These are phyloP conservation scores for Phalacrocorax brasilianus DNA, from an alignment of 2,113 vertebrate species.

Conservation along the genomic window DNA sequence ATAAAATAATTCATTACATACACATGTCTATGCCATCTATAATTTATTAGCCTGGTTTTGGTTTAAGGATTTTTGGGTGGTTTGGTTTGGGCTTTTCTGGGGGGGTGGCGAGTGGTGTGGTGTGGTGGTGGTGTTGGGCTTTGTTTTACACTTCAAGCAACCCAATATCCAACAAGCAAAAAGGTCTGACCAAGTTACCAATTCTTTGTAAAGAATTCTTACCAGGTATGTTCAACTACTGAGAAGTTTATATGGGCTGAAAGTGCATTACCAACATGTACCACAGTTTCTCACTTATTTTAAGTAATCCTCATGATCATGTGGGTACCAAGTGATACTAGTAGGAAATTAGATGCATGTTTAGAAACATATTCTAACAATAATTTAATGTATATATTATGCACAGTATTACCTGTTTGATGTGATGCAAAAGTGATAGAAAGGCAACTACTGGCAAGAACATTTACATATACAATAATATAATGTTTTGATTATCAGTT, in stretches of 20 bases:
- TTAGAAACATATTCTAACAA: not conserved
- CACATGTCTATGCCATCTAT: not conserved
- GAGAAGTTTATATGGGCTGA: not conserved
- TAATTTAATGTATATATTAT: not conserved
- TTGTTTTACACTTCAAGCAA: not conserved
- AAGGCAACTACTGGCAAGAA: not conserved
- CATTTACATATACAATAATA: not conserved
- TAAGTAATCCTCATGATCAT: not conserved
- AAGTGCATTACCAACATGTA: not conserved
- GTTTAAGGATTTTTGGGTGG: not conserved
- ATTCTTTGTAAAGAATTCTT: not conserved
- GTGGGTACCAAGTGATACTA: not conserved
- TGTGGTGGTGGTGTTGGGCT: too few species aligned
- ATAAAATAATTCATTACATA: not conserved
- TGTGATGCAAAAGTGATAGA: not conserved
- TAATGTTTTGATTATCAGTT: not conserved
- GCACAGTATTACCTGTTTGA: not conserved
- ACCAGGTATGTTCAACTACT: not conserved
- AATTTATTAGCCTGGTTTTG: not conserved
- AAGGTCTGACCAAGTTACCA: not conserved
- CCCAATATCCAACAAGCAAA: not conserved
- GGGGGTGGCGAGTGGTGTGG: too few species aligned
- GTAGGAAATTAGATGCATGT: not conserved
- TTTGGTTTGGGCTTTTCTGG: not conserved
- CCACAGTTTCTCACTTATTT: not conserved